Base-by-base conservation (phyloP, 2,797 vertebrate species). In the Botia kubotai region DNA sequence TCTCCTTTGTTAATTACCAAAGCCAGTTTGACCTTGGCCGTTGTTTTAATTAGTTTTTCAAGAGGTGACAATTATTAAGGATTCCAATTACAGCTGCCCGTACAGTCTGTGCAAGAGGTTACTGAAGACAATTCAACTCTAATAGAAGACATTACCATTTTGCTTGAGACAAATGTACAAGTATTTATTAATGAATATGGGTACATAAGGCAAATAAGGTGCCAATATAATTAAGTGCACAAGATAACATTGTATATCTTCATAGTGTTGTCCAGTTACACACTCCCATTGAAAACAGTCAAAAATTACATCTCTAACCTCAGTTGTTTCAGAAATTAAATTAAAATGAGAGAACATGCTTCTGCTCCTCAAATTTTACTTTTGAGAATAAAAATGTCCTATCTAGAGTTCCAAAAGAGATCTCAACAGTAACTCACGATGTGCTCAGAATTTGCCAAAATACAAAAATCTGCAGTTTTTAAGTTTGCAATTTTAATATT, bases 1-100 rank as follows among this genome's bases (percentile, higher is more conserved):
- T 93, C 94, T 94, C 95, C 91, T 91, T 93, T 92, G 92, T 94
- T 97, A 97, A 97, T 97, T 97, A 95, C 90, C 92, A 94, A 88
- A 87, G 92, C 93, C 94, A 92, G 92, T 94, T 89, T 95, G 94
- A 95, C 95, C 95, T 95, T 95, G 91, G 89, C 93, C 93, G 90
- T 89, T 88, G 91, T 94, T 92, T 94, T 90, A 89, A 92, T 93
- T 91, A 88, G 89, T 83, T 82, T 75, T 78, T 89, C 89, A 88
- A 88, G 82, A 87, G 74, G 83, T 81, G 82, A 89, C 74, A 78
- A 75, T 87, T 84, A 85, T 86, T 84, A 83, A 69, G 75, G 88
- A 81, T 85, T 87, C 83, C 87, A 88, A 92, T 93, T 91, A 91
- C 83, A 90, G 79, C 82, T 80, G 83, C 83, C 68, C 3, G 82